Percentiles rank a stretch among this genome's conserved stretches.
Evolutionary conservation across 2,888 invertebrate species (phyloP).

Genomic region (Dimorphilus gyrociliatus): DNA sequence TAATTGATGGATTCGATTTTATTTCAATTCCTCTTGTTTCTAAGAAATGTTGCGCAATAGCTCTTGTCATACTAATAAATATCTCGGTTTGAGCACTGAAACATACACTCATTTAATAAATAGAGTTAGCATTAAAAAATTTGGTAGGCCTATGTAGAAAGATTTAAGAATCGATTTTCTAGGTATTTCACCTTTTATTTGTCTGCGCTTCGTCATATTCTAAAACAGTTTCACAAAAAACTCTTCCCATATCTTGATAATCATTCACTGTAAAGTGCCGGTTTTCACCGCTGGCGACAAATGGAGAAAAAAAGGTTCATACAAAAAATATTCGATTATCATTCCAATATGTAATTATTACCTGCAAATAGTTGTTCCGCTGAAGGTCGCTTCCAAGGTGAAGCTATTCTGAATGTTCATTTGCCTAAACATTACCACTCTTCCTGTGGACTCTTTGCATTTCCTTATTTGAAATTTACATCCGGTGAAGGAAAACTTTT

Average conservation of each 20-base stretch:
- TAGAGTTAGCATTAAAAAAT: background rate
- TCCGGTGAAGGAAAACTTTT: slow-evolving; percentile 26
- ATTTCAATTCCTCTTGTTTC: slow-evolving; percentile 17
- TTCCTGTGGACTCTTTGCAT: slow-evolving; percentile 35
- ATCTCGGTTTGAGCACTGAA: slow-evolving; percentile 22
- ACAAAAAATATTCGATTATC: slow-evolving; percentile 1
- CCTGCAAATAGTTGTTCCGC: slow-evolving; percentile 32
- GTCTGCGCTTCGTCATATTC: slow-evolving; percentile 22
- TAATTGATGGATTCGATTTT: too few species aligned
- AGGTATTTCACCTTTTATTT: slow-evolving; percentile 18
- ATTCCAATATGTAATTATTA: slow-evolving; percentile 7
- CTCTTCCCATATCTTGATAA: slow-evolving; percentile 29
- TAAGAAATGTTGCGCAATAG: slow-evolving; percentile 26
- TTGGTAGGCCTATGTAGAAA: background rate
- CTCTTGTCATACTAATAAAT: slow-evolving; percentile 22
- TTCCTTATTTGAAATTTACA: slow-evolving; percentile 32
- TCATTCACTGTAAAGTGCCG: slow-evolving; percentile 31
- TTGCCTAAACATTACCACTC: slow-evolving; percentile 36
- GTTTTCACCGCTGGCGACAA: slow-evolving; percentile 12
- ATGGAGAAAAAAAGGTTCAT: background rate
- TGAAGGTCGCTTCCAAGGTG: slow-evolving; percentile 36
- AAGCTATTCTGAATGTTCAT: slow-evolving; percentile 32
- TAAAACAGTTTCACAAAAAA: slow-evolving; percentile 21
- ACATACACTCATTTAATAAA: background rate
- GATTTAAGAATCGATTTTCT: background rate